phyloP scores from a whole-genome alignment of 2,797 vertebrate species.

The Peromyscus melanophrys region DNA sequence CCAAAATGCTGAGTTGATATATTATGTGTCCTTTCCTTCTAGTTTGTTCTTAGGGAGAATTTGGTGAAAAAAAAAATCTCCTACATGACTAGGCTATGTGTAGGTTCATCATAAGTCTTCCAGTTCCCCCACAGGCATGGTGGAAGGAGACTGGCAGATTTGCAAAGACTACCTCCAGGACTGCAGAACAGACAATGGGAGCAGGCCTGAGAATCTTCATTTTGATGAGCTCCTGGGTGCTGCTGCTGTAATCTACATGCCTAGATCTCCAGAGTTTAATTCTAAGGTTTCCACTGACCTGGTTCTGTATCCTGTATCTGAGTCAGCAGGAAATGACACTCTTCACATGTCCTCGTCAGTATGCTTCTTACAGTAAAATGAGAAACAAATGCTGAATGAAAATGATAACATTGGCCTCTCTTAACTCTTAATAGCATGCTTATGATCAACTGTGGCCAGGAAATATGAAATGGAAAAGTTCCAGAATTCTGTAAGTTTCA shows the following conservation, averaged over 20 bases:
- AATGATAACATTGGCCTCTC: background rate
- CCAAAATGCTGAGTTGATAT: background rate
- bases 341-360: background rate
- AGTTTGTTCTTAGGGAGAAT: background rate
- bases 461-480: background rate
- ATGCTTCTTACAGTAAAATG: background rate
- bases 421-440: background rate
- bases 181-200: background rate
- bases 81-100: background rate
- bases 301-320: slow-evolving; percentile 3
- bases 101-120: background rate
- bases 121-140: background rate
- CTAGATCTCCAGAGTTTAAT: background rate
- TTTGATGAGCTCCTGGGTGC: background rate
- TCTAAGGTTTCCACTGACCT: background rate
- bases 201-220: background rate
- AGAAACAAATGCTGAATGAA: slow-evolving; percentile 1
- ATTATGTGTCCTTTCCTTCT: background rate
- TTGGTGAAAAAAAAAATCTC: background rate
- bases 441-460: background rate
- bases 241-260: background rate
- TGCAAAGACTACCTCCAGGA: no score
- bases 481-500: background rate
- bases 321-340: background rate
- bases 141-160: background rate